Percentiles rank a stretch among this genome's conserved stretches.
These are phyloP conservation scores for Fukomys damarensis DNA, from an alignment of 2,113 vertebrate genomes.

Conservation along the genomic window DNA sequence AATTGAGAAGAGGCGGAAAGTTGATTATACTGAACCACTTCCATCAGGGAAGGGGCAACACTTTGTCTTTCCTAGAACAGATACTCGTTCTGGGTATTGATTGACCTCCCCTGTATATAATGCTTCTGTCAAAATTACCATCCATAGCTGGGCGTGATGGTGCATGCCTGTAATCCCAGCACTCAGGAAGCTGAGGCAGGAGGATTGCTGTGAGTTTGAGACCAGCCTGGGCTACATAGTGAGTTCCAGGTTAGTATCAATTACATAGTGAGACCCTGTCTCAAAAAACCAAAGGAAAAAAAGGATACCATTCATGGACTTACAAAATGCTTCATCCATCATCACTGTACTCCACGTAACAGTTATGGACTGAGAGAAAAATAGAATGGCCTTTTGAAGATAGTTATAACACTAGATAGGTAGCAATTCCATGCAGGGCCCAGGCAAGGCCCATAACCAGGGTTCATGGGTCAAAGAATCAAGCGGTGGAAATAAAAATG, in stretches of 20 bases:
- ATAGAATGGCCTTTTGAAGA: neutral
- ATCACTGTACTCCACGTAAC: neutral
- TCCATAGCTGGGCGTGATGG: too few relatives aligned
- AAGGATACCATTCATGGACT: too few relatives aligned
- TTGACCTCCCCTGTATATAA: neutral
- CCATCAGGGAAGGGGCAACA: neutral
- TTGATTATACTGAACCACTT: neutral
- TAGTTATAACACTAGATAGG: neutral
- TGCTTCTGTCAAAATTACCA: neutral
- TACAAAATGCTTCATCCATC: neutral
- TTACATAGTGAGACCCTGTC: too few relatives aligned
- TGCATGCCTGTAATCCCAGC: too few relatives aligned
- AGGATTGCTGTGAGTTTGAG: too few relatives aligned
- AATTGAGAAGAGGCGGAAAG: neutral
- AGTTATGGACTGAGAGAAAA: neutral
- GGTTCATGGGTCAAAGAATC: neutral
- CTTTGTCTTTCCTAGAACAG: neutral
- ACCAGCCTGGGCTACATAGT: too few relatives aligned
- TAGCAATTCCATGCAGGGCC: neutral
- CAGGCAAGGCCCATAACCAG: neutral
- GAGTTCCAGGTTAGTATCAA: too few relatives aligned
- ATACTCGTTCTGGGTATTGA: neutral
- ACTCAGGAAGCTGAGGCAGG: too few relatives aligned
- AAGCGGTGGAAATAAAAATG: neutral
- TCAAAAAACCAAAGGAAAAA: too few relatives aligned